Evolutionary conservation across 2,888 invertebrate species (phyloP), one percentile per base, ranked within the genome.

Genomic region (Euzophera pinguis): DNA sequence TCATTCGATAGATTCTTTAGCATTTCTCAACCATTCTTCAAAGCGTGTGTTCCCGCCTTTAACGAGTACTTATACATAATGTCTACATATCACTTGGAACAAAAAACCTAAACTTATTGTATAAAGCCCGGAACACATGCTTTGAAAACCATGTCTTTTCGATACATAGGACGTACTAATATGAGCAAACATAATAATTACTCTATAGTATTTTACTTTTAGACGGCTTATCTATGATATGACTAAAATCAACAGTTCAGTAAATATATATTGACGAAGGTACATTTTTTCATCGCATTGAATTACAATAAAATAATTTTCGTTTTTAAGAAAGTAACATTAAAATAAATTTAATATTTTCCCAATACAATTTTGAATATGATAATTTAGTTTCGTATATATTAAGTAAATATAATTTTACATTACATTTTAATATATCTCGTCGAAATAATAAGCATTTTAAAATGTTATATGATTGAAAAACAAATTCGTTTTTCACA

Each of bases 131-230:
- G 51, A 42, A 59, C 62, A 63, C 62, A 61, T 57, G 17, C 12
- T 12, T 52, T 53, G 53, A 58, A 53, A 51, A 53, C 56, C 54
- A 13, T 17, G 16, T 52, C 49, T 52, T 39, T 52, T 51, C 53
- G 49, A 48, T 52, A 53, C 35, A 47, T 53, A 60, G 78, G 78
- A 82, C 81, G 73, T 73, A 71, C 73, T 75, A 71, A 65, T 63
- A 66, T 78, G 80, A 81, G 80, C 81, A 65, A 72, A 66, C 62
- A 56, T 60, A 68, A 66, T 59, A 62, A 61, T 57, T 59, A 51
- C 16, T 54, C 49, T 56, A 58, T 48, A 29, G 43, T 60, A 57
- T 58, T 63, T 54, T 55, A 55, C 56, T 58, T 55, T 55, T 60
- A 64, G 59, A 57, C 56, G 32, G 54, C 54, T 54, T 57, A 57